These are phyloP conservation scores for Drosophila vallismaia DNA, from an alignment of 2,888 invertebrate species.

Conservation along the genomic window DNA sequence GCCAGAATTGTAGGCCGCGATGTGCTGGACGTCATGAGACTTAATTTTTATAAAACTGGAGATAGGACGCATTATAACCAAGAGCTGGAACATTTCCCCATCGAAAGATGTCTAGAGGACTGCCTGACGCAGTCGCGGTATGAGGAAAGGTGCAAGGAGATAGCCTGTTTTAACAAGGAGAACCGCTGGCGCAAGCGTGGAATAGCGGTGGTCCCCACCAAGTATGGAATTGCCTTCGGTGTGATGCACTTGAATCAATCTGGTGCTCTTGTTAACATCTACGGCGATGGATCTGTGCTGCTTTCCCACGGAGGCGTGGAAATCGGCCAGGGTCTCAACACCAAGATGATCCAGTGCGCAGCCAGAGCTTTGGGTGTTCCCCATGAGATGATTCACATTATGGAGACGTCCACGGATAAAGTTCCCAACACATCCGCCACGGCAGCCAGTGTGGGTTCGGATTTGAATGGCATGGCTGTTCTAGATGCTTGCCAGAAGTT, in stretches of 20 bases:
- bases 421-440: slow-evolving; percentile 96
- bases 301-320: slow-evolving; percentile 96
- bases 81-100: slow-evolving; percentile 88
- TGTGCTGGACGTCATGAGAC: slow-evolving; percentile 86
- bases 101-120: slow-evolving; percentile 91
- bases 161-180: slow-evolving; percentile 89
- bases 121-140: slow-evolving; percentile 89
- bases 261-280: slow-evolving; percentile 94
- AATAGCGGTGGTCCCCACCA: slow-evolving; percentile 91
- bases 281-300: slow-evolving; percentile 94
- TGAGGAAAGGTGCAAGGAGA: slow-evolving; percentile 85
- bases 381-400: slow-evolving; percentile 90
- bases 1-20: slow-evolving; percentile 89
- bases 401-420: slow-evolving; percentile 94
- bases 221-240: slow-evolving; percentile 93
- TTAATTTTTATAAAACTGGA: slow-evolving; percentile 93
- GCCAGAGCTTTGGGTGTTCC: slow-evolving; percentile 89
- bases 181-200: slow-evolving; percentile 95
- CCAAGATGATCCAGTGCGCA: slow-evolving; percentile 97
- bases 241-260: slow-evolving; percentile 91
- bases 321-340: slow-evolving; percentile 98
- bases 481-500: slow-evolving; percentile 91
- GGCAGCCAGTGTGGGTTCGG: slow-evolving; percentile 94
- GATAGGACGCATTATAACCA: slow-evolving; percentile 92
- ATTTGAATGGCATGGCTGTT: slow-evolving; percentile 96